Evolutionary conservation across 2,797 vertebrate genomes (phyloP).

Genomic region (Decapterus maruadsi): DNA sequence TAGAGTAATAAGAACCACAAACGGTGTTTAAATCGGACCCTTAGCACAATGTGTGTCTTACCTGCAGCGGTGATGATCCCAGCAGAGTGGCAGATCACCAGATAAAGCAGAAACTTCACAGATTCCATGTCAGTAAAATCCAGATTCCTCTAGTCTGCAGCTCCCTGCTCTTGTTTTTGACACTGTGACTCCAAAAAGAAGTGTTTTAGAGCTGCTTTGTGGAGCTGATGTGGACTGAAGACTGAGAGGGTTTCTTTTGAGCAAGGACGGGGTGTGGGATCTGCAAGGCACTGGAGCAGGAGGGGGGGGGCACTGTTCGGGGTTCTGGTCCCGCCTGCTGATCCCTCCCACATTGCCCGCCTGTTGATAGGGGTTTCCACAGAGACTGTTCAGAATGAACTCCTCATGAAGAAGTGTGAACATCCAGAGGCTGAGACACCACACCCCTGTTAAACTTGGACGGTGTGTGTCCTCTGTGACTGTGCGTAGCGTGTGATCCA

Average conservation of each 20-base stretch:
- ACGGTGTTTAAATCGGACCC: no score
- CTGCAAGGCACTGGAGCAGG: background rate
- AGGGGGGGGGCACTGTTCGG: constrained; percentile 29
- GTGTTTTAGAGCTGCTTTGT: no score
- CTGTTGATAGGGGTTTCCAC: constrained; percentile 11
- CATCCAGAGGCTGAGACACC: background rate
- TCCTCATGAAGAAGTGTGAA: background rate
- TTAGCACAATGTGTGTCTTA: constrained; percentile 25
- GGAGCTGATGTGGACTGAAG: background rate
- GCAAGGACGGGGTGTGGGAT: constrained; percentile 17
- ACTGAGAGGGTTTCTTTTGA: background rate
- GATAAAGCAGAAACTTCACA: constrained; percentile 26
- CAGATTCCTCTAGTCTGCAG: background rate
- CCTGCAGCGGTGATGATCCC: constrained; percentile 51
- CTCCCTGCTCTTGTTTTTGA: background rate
- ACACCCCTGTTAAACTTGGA: background rate
- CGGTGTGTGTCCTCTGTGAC: background rate
- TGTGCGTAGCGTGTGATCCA: background rate
- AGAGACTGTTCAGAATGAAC: constrained; percentile 4
- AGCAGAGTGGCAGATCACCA: constrained; percentile 49
- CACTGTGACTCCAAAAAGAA: background rate
- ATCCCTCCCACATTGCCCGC: constrained; percentile 61
- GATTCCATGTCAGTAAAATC: constrained; percentile 36
- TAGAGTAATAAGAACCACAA: no score
- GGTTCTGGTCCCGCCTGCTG: constrained; percentile 40